phyloP scores from a whole-genome alignment of 2,888 invertebrate genomes.

The Tenthredo scrophulariae region DNA sequence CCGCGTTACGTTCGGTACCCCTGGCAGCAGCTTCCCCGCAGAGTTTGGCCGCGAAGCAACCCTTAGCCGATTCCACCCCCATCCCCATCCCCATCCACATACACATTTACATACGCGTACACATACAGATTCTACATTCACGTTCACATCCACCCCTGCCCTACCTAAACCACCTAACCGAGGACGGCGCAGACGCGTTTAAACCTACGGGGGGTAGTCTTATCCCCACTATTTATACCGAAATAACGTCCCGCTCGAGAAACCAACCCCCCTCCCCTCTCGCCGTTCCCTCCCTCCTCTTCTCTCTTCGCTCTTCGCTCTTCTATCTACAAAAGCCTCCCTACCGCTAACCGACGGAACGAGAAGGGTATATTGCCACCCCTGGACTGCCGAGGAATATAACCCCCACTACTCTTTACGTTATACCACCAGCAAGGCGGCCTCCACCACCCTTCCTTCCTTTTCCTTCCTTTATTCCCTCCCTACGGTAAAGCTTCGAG shows the following conservation, averaged over 20 bases:
- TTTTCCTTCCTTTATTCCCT: not conserved
- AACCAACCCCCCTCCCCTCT: conserved; percentile 63
- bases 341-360: not conserved
- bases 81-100: conserved; percentile 74
- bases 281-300: conserved; percentile 63
- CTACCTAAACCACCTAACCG: not conserved
- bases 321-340: not conserved
- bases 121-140: conserved; percentile 66
- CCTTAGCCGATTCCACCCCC: conserved; percentile 75
- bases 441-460: not conserved
- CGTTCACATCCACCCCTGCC: conserved; percentile 73
- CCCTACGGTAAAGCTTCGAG: not conserved
- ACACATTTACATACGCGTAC: conserved; percentile 72
- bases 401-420: not conserved
- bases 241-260: conserved; percentile 51
- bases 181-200: conserved; percentile 28
- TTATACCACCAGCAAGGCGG: not conserved
- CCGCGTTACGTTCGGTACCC: conserved; percentile 63
- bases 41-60: conserved; percentile 70
- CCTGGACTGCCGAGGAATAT: not conserved
- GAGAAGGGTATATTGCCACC: not conserved
- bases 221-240: conserved; percentile 73
- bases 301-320: conserved; percentile 41
- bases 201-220: conserved; percentile 67
- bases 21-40: conserved; percentile 65